phyloP scores from a whole-genome alignment of 2,797 vertebrate genomes.

The Syndactyla subalaris region DNA sequence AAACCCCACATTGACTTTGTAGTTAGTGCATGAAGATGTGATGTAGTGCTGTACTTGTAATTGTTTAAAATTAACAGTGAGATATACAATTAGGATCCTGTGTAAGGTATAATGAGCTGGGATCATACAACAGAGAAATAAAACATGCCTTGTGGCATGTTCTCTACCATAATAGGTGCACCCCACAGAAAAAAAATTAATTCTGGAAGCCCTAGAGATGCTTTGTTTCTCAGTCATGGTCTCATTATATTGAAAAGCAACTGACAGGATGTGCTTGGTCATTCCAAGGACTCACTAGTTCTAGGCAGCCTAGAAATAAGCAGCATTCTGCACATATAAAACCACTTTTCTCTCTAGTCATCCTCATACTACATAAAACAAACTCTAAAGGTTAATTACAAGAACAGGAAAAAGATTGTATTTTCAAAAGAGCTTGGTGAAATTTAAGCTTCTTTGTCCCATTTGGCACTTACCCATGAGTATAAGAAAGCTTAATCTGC shows the following conservation, averaged over 20 bases:
- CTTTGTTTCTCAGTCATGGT: background rate
- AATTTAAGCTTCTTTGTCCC: constrained; percentile 23
- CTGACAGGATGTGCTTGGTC: background rate
- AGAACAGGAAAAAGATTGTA: background rate
- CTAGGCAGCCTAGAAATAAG: background rate
- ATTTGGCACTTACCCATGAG: background rate
- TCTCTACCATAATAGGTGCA: background rate
- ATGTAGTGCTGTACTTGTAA: background rate
- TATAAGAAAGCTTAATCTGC: background rate
- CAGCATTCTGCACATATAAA: background rate
- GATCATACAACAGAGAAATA: background rate
- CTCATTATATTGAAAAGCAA: background rate
- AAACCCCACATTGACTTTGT: background rate
- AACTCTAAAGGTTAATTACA: background rate
- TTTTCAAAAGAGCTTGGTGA: background rate
- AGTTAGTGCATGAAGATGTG: background rate
- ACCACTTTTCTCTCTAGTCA: background rate
- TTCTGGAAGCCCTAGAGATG: background rate
- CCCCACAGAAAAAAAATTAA: background rate
- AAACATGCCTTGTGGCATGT: background rate
- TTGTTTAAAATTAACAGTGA: background rate
- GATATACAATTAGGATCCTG: background rate
- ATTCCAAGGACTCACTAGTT: background rate
- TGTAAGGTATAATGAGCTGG: background rate
- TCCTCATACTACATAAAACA: background rate